Evolutionary conservation across 2,113 vertebrate genomes (phyloP).

Genomic region (Potamarius usumacintae): DNA sequence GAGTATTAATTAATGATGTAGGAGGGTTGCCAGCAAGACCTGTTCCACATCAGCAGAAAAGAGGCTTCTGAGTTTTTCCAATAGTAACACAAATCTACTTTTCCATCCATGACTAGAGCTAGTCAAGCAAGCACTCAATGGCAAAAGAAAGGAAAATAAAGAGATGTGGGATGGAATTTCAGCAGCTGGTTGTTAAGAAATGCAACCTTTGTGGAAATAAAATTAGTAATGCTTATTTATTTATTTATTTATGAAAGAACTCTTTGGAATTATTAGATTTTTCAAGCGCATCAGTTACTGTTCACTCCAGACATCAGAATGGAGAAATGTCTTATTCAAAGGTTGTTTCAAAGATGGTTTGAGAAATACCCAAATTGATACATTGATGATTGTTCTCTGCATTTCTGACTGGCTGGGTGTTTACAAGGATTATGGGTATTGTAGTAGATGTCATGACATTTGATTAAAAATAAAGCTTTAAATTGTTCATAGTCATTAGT

Average conservation of each 20-base stretch:
- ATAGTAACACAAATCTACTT: slow-evolving; percentile 29
- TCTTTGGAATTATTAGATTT: background rate
- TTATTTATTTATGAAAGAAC: background rate
- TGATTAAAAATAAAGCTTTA: no score
- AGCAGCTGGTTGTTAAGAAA: background rate
- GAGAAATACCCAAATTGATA: no score
- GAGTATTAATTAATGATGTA: slow-evolving; percentile 76
- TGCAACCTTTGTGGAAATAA: background rate
- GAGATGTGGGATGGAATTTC: background rate
- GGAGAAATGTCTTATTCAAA: background rate
- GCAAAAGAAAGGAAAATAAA: slow-evolving; percentile 5
- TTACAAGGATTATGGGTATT: no score
- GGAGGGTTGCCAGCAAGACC: slow-evolving; percentile 65
- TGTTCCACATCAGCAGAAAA: slow-evolving; percentile 71
- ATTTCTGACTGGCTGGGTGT: no score
- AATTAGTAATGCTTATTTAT: background rate
- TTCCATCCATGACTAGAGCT: background rate
- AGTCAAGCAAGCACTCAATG: slow-evolving; percentile 13
- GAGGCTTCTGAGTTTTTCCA: slow-evolving; percentile 21
- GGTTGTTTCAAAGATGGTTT: no score
- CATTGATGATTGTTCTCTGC: no score
- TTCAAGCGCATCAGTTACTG: background rate
- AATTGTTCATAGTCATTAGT: no score
- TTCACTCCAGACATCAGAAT: background rate
- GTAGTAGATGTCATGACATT: no score